Evolutionary conservation across 2,797 vertebrate species (phyloP).

Genomic region (Diplodus puntazzo): DNA sequence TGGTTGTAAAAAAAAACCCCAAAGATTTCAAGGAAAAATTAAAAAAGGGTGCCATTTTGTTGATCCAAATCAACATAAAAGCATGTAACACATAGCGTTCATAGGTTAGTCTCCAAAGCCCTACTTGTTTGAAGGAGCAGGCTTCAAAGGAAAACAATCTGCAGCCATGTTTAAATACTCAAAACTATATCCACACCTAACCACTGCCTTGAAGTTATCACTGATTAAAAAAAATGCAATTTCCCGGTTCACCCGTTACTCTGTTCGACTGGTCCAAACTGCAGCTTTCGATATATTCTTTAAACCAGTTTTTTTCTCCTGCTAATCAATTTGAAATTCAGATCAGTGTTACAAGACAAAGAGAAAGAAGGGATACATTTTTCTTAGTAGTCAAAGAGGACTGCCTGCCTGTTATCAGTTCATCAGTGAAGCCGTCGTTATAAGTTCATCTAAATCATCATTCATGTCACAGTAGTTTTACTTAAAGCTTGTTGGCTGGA

Average conservation of each 20-base stretch:
- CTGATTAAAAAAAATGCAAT: conserved; percentile 8
- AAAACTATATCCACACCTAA: conserved; percentile 41
- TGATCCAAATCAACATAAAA: conserved; percentile 71
- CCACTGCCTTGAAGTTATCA: conserved; percentile 21
- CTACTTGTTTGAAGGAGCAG: conserved; percentile 44
- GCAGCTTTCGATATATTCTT: conserved; percentile 2
- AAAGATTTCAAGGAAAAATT: conserved; percentile 44
- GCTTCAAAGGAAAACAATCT: conserved; percentile 59
- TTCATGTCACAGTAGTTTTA: conserved; percentile 80
- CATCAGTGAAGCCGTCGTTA: conserved; percentile 53
- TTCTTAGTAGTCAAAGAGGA: conserved; percentile 70
- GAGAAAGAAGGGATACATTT: conserved; percentile 35
- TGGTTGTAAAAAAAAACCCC: conserved; percentile 52
- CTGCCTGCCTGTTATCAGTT: conserved; percentile 41
- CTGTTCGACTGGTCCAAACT: background rate
- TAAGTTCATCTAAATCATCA: conserved; percentile 26
- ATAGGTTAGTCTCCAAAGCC: conserved; percentile 62
- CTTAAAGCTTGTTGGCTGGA: conserved; percentile 80
- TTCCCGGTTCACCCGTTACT: background rate
- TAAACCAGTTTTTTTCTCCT: background rate
- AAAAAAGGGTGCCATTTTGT: conserved; percentile 60
- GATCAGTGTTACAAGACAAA: conserved; percentile 35
- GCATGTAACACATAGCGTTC: conserved; percentile 68
- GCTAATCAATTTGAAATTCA: conserved; percentile 11
- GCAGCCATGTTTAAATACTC: conserved; percentile 54